These are phyloP conservation scores for Stenodera caucasica DNA, from an alignment of 2,888 invertebrate genomes.

Conservation along the genomic window DNA sequence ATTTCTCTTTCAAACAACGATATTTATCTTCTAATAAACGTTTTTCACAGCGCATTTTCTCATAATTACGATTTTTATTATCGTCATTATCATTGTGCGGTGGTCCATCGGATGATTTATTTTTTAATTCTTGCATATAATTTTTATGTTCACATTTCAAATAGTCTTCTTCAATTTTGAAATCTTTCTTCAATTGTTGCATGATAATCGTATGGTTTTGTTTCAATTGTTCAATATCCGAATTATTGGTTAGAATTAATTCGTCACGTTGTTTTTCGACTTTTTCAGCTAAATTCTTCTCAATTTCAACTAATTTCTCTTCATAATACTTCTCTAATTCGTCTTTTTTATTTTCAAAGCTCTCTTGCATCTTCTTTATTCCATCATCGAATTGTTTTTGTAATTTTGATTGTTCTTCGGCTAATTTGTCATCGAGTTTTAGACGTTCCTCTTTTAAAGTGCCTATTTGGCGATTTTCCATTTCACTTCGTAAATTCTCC, in stretches of 20 bases:
- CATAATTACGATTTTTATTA: constrained; percentile 56
- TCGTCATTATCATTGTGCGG: constrained; percentile 30
- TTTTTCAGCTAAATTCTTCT: constrained; percentile 59
- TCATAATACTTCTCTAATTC: constrained; percentile 58
- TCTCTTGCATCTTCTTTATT: constrained; percentile 47
- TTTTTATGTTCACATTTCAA: constrained; percentile 70
- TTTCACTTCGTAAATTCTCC: constrained; percentile 59
- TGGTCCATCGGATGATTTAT: constrained; percentile 61
- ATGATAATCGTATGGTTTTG: constrained; percentile 64
- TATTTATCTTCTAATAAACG: constrained; percentile 78
- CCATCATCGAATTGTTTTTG: constrained; percentile 43
- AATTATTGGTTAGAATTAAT: constrained; percentile 60
- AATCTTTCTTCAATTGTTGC: constrained; percentile 65
- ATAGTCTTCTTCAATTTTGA: constrained; percentile 68
- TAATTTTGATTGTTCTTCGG: constrained; percentile 55
- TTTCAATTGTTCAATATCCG: constrained; percentile 59
- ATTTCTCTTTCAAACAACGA: constrained; percentile 78
- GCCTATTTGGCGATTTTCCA: constrained; percentile 55
- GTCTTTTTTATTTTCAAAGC: constrained; percentile 49
- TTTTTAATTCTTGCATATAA: constrained; percentile 65
- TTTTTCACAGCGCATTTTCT: constrained; percentile 70
- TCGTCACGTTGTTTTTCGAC: constrained; percentile 55
- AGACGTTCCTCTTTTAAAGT: constrained; percentile 47
- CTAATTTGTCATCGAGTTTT: constrained; percentile 56
- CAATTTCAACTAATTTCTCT: constrained; percentile 58